Evolutionary conservation across 2,888 invertebrate genomes (phyloP).

Genomic region (Onthophagus sagittarius): DNA sequence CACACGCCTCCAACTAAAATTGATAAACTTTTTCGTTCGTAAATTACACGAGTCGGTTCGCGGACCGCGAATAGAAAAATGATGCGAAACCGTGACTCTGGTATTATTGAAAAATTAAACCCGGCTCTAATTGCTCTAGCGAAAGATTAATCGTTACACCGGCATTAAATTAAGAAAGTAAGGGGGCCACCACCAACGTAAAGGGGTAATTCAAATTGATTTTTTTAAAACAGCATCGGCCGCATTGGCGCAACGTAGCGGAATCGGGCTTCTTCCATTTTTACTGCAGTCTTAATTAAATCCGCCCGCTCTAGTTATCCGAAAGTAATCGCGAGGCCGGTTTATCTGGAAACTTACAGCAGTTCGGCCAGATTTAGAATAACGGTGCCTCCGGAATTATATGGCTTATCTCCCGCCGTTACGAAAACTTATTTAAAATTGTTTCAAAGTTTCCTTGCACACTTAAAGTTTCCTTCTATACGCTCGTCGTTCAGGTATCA

Average conservation of each 20-base stretch:
- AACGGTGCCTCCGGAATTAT: neutral
- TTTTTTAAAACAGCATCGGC: neutral
- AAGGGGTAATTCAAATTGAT: neutral
- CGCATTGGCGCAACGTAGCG: neutral
- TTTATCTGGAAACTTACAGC: neutral
- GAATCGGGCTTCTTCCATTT: neutral
- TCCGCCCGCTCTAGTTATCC: constrained; percentile 3
- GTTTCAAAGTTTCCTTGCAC: neutral
- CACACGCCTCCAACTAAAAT: neutral
- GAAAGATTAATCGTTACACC: neutral
- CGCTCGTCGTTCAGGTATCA: neutral
- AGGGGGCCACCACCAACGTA: neutral
- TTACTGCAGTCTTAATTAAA: constrained; percentile 8
- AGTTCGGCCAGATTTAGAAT: neutral
- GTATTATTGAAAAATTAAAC: neutral
- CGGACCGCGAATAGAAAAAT: neutral
- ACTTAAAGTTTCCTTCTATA: neutral
- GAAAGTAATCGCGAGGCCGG: constrained; percentile 2
- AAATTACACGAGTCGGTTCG: neutral
- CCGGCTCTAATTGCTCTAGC: neutral
- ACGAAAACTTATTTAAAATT: neutral
- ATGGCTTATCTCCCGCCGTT: neutral
- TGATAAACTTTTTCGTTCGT: neutral
- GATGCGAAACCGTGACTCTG: neutral
- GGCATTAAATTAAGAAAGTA: neutral